These are phyloP conservation scores for Oenanthe oenanthe DNA, from an alignment of 2,113 vertebrate genomes.

Conservation along the genomic window DNA sequence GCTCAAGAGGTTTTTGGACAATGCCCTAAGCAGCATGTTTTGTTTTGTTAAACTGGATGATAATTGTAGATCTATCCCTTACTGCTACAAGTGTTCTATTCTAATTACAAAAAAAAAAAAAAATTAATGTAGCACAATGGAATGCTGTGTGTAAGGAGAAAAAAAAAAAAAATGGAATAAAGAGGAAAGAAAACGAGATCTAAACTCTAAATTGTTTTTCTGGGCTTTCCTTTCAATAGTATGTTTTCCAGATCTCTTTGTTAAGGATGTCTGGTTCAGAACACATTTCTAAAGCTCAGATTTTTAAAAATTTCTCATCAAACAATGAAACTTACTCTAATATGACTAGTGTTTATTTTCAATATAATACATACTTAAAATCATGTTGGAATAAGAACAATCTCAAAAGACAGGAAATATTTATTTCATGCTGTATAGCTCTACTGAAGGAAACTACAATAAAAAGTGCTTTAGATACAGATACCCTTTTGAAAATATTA, in stretches of 20 bases:
- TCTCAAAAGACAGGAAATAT: neutral
- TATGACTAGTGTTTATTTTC: neutral
- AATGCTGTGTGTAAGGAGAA: neutral
- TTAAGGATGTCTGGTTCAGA: neutral
- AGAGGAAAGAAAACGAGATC: neutral
- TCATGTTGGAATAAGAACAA: neutral
- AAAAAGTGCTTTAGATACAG: neutral
- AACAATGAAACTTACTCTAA: neutral
- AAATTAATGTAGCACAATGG: neutral
- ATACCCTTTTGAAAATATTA: neutral
- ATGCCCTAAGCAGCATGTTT: neutral
- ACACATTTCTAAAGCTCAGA: neutral
- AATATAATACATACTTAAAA: neutral
- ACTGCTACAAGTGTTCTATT: neutral
- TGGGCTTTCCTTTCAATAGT: neutral
- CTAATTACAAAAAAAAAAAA: neutral
- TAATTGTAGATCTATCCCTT: neutral
- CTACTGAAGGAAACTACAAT: neutral
- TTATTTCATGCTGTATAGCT: neutral
- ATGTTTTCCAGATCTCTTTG: neutral
- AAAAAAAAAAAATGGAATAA: neutral
- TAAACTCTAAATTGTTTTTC: neutral
- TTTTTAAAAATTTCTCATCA: neutral
- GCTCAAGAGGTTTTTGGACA: neutral
- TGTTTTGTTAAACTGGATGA: neutral